A percentile compares a stretch with the other conserved stretches of the same genome.
phyloP scores from a whole-genome alignment of 2,888 invertebrate genomes.

The Heliothis peltigera region DNA sequence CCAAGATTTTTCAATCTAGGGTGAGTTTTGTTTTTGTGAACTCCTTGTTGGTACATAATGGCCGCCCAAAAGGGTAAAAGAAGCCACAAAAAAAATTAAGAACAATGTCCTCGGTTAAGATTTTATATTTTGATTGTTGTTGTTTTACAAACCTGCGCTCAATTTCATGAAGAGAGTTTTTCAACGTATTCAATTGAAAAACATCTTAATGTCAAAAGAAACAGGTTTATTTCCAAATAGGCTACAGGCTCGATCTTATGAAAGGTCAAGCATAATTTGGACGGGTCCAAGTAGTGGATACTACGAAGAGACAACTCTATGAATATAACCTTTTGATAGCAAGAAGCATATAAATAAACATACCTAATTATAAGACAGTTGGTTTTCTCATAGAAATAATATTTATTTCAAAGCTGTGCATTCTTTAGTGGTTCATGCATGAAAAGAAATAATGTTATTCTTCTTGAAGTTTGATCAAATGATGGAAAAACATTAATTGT shows the following conservation, averaged over 20 bases:
- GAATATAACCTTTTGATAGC: background rate
- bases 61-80: too few species aligned
- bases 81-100: too few species aligned
- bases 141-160: background rate
- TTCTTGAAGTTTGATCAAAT: too few species aligned
- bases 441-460: too few species aligned
- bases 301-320: background rate
- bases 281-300: background rate
- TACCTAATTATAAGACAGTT: too few species aligned
- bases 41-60: too few species aligned
- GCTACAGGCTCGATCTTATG: background rate
- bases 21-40: slow-evolving; percentile 77
- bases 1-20: slow-evolving; percentile 91
- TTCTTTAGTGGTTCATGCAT: too few species aligned
- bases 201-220: background rate
- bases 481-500: too few species aligned
- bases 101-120: background rate
- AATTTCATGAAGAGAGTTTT: background rate
- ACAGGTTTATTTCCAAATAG: slow-evolving; percentile 1
- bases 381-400: too few species aligned
- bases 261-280: background rate
- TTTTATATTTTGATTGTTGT: background rate
- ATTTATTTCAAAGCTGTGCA: too few species aligned
- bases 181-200: background rate
- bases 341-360: too few species aligned